Base-by-base conservation (phyloP, 1,140 invertebrate species). In the Hermetia illucens region DNA sequence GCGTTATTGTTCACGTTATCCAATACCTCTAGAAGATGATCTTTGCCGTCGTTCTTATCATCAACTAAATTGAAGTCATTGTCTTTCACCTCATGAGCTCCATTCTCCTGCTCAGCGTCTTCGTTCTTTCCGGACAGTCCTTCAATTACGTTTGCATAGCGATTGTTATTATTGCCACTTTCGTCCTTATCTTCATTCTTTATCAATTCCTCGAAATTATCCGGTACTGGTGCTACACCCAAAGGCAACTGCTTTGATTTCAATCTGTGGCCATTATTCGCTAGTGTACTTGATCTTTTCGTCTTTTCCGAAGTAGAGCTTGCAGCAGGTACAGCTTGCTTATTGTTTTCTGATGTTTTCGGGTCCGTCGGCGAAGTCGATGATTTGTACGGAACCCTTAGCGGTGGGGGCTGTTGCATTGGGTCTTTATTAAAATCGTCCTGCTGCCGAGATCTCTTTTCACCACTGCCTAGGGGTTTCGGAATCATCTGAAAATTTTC, bases 401-500 rank as follows among this genome's bases (percentile, higher is more conserved):
- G 36, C 5, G 55, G 55, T 2, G 51, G 51, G 24, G 52, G 42
- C 16, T 42, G 21, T 6, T 42, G 44, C 39, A 40, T n/a, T n/a
- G n/a, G n/a, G n/a, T n/a, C n/a, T n/a, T n/a, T n/a, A n/a, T n/a
- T n/a, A n/a, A n/a, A n/a, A n/a, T n/a, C n/a, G n/a, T n/a, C n/a
- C n/a, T n/a, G n/a, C n/a, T n/a, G n/a, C n/a, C n/a, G n/a, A n/a
- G n/a, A n/a, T n/a, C n/a, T n/a, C n/a, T n/a, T n/a, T n/a, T n/a
- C n/a, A n/a, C n/a, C n/a, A n/a, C 40, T 36, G 22, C 45, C 45
- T 13, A 46, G 35, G 13, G 43, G 39, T 27, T 57, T 49, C 22
- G 49, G 54, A n/a, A 49, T 47, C 38, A 59, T 60, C 57, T 60
- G 57, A 60, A 60, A 60, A 50, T 60, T 60, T 60, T 60, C 57